These are phyloP conservation scores for Euglossa dilemma DNA, from an alignment of 1,140 invertebrate species.

Conservation along the genomic window DNA sequence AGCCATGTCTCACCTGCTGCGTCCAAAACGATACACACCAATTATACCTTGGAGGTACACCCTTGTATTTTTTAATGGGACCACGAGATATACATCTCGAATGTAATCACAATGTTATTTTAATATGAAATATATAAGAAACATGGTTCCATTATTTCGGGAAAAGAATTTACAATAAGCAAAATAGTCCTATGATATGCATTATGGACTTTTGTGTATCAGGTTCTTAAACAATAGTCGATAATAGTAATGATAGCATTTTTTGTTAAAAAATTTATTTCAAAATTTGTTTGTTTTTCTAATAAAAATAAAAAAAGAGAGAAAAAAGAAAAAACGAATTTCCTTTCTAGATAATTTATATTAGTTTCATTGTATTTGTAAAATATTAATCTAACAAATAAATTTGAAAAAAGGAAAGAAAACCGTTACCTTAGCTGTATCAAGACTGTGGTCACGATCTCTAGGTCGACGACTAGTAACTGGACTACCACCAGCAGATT, in stretches of 20 bases:
- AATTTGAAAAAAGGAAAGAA: not conserved
- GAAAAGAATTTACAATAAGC: not conserved
- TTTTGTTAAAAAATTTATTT: constrained; percentile 2
- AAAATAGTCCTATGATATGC: constrained; percentile 20
- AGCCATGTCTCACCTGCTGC: constrained; percentile 88
- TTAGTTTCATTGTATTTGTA: not conserved
- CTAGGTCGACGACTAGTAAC: constrained; percentile 81
- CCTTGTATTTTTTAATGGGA: constrained; percentile 23
- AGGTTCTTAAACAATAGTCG: constrained; percentile 13
- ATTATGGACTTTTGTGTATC: constrained; percentile 53
- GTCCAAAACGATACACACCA: constrained; percentile 80
- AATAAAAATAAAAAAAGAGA: not conserved
- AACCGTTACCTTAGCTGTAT: constrained; percentile 79
- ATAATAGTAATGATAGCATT: constrained; percentile 11
- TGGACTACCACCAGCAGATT: constrained; percentile 81
- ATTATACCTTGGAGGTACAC: constrained; percentile 69
- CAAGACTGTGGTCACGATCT: constrained; percentile 81
- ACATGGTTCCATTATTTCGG: constrained; percentile 6
- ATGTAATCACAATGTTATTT: constrained; percentile 8
- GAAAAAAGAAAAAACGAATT: not conserved
- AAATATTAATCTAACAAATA: not conserved
- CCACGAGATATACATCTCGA: constrained; percentile 22
- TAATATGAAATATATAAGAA: constrained; percentile 5
- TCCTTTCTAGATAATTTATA: not conserved
- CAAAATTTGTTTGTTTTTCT: not conserved